These are phyloP conservation scores for Euphysa ruthae DNA, from an alignment of 30 jellyfish, hydroid and myxozoan species.

Conservation along the genomic window DNA sequence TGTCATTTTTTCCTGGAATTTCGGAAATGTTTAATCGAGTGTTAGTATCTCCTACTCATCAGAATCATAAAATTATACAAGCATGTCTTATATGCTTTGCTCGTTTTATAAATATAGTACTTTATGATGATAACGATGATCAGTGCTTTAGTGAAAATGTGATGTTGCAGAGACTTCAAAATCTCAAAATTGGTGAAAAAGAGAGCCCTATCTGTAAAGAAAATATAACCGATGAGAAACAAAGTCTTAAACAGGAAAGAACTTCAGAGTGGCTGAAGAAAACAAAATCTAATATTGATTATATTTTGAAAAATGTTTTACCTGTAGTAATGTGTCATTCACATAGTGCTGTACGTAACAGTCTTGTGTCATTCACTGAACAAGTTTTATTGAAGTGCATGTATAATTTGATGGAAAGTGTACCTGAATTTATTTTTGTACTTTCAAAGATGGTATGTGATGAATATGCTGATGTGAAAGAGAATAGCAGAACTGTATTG, in stretches of 20 bases:
- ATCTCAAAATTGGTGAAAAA: not conserved
- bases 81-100: constrained; percentile 30
- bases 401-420: constrained; percentile 22
- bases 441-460: constrained; percentile 55
- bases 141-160: no score
- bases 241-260: constrained; percentile 5
- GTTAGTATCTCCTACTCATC: constrained; percentile 20
- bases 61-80: constrained; percentile 23
- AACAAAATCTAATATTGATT: constrained; percentile 33
- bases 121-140: no score
- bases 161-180: no score
- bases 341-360: constrained; percentile 29
- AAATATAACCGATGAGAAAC: not conserved
- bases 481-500: constrained; percentile 6
- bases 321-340: constrained; percentile 37
- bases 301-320: constrained; percentile 35
- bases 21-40: constrained; percentile 30
- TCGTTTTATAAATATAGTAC: constrained; percentile 11
- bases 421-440: constrained; percentile 30
- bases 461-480: constrained; percentile 40
- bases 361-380: constrained; percentile 31
- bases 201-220: not conserved
- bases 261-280: constrained; percentile 48
- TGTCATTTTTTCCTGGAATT: constrained; percentile 74
- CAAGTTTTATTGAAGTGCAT: constrained; percentile 20